These are phyloP conservation scores for Poeciliopsis presidionis DNA, from an alignment of 2,797 vertebrate genomes.

Conservation along the genomic window DNA sequence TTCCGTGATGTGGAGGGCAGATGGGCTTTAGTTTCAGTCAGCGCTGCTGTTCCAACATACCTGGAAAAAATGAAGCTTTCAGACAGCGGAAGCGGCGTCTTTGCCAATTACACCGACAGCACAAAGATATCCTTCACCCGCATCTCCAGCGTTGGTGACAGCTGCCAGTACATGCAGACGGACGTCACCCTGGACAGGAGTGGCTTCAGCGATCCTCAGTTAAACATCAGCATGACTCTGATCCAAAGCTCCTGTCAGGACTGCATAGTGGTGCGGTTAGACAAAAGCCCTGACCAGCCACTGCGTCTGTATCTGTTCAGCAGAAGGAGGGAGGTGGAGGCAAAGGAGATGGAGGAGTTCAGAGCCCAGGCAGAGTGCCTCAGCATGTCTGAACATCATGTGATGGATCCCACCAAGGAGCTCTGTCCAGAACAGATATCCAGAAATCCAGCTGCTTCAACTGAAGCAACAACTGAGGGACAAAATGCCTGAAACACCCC, in stretches of 20 bases:
- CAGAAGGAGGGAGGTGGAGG: constrained; percentile 40
- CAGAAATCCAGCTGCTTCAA: neutral
- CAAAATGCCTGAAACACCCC: neutral
- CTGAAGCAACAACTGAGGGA: neutral
- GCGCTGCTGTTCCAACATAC: constrained; percentile 10
- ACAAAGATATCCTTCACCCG: constrained; percentile 19
- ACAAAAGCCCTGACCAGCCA: neutral
- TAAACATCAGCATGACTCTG: constrained; percentile 30
- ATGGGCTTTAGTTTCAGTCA: constrained; percentile 41
- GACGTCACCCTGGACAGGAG: constrained; percentile 39
- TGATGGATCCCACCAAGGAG: constrained; percentile 46
- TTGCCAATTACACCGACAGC: constrained; percentile 9
- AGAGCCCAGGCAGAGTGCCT: constrained; percentile 46
- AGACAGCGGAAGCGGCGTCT: constrained; percentile 36
- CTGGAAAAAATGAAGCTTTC: constrained; percentile 11
- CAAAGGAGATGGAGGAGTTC: constrained; percentile 46
- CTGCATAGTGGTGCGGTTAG: constrained; percentile 42
- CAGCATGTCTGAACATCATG: constrained; percentile 16
- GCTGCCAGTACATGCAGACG: constrained; percentile 15
- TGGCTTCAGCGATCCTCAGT: constrained; percentile 9
- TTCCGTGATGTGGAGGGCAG: constrained; percentile 30
- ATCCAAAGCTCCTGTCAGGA: constrained; percentile 45
- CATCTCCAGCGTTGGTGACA: neutral
- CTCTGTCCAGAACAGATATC: constrained; percentile 40
- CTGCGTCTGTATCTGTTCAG: constrained; percentile 48